A percentile compares a stretch with the other conserved stretches of the same genome.
phyloP scores from a whole-genome alignment of 2,797 vertebrate species.

The Phataginus tetradactyla region DNA sequence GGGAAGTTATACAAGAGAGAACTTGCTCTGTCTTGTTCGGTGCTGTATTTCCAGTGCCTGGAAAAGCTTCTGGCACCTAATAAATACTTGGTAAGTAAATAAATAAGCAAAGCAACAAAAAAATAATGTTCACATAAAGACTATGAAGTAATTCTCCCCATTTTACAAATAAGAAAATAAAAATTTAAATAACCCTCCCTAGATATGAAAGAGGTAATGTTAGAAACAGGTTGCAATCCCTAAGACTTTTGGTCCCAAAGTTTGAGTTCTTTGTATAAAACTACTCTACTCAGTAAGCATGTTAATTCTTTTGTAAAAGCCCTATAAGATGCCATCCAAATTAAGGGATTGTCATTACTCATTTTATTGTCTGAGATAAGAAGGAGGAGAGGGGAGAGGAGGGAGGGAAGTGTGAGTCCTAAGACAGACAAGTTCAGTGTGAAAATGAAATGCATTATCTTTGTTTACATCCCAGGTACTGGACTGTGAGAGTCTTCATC shows the following conservation, averaged over 20 bases:
- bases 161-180: conserved; percentile 11
- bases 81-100: background rate
- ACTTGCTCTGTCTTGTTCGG: background rate
- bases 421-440: conserved; percentile 84
- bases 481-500: conserved; percentile 81
- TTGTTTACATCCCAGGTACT: conserved; percentile 85
- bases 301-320: background rate
- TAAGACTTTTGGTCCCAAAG: background rate
- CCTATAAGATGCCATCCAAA: background rate
- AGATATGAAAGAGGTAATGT: background rate
- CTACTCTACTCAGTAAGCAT: background rate
- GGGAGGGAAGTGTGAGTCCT: conserved; percentile 32
- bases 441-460: conserved; percentile 87
- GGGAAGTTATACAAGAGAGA: background rate
- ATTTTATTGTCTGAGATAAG: background rate
- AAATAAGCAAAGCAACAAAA: background rate
- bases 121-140: background rate
- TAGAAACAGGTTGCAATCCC: background rate
- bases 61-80: background rate
- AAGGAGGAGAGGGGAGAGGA: background rate
- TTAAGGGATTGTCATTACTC: background rate
- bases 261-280: background rate
- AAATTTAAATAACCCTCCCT: background rate
- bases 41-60: background rate
- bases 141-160: background rate